A percentile compares a stretch with the other conserved stretches of the same genome.
Evolutionary conservation across 1,140 invertebrate genomes (phyloP).

Genomic region (Apis dorsata): DNA sequence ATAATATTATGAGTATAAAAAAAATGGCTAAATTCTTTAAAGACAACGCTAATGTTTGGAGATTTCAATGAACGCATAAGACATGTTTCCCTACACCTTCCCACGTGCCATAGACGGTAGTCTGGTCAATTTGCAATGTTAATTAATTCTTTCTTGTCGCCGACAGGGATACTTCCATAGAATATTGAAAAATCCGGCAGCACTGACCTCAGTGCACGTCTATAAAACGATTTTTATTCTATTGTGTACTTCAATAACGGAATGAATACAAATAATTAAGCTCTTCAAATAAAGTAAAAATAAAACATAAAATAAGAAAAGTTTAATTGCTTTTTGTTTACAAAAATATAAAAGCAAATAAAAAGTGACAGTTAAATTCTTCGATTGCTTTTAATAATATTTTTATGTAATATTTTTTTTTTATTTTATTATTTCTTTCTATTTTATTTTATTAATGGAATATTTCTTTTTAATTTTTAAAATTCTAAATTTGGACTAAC

Average conservation of each 20-base stretch:
- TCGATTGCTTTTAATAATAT: background rate
- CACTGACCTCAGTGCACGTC: constrained; percentile 46
- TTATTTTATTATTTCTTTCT: background rate
- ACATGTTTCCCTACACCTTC: background rate
- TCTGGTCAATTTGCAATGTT: constrained; percentile 55
- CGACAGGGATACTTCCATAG: background rate
- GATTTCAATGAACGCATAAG: constrained; percentile 59
- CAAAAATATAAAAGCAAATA: no score
- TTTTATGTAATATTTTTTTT: background rate
- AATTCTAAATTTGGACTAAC: no score
- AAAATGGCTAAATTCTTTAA: background rate
- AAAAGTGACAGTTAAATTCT: background rate
- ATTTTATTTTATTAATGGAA: no score
- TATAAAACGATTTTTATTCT: background rate
- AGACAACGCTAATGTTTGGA: constrained; percentile 17
- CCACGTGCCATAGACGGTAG: constrained; percentile 13
- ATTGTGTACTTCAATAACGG: background rate
- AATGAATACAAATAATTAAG: constrained; percentile 9
- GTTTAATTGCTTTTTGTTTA: no score
- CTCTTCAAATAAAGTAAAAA: constrained; percentile 5
- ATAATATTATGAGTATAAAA: background rate
- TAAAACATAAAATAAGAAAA: background rate
- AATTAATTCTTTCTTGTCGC: constrained; percentile 30
- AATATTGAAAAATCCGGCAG: constrained; percentile 42
- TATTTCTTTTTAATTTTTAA: no score